Conservation (phyloP, 2,113 vertebrate genomes). For the Aleadryas rufinucha region DNA sequence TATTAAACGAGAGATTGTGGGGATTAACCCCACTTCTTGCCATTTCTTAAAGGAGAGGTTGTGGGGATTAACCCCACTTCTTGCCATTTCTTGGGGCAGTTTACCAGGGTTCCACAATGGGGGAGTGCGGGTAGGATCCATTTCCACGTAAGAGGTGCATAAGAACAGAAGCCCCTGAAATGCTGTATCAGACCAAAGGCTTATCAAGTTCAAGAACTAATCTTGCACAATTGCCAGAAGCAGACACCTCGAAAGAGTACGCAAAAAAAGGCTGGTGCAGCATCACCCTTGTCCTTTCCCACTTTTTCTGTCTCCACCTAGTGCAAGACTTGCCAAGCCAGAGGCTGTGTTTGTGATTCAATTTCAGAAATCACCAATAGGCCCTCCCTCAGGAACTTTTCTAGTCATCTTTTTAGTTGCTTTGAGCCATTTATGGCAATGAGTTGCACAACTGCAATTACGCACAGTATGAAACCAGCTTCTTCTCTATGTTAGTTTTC, state of each 20-base stretch:
- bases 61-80: neutral
- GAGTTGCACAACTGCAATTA: neutral
- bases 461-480: neutral
- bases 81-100: neutral
- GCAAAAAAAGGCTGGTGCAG: neutral
- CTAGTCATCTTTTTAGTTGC: neutral
- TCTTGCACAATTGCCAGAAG: neutral
- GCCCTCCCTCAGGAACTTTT: neutral
- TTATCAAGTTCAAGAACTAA: neutral
- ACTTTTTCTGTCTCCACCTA: neutral
- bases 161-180: neutral
- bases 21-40: neutral
- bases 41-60: neutral
- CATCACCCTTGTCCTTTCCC: neutral
- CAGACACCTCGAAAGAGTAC: neutral
- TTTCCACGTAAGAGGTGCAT: neutral
- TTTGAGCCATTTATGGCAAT: conserved; percentile 14
- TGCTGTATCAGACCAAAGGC: neutral
- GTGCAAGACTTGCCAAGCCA: neutral
- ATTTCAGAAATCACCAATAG: neutral
- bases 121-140: neutral
- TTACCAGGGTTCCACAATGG: neutral
- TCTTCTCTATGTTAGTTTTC: neutral
- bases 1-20: neutral
- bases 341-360: neutral